A percentile compares a stretch with the other conserved stretches of the same genome.
Conservation (phyloP, 64 coral and sea anemone genomes). For the Acropora tenuis region DNA sequence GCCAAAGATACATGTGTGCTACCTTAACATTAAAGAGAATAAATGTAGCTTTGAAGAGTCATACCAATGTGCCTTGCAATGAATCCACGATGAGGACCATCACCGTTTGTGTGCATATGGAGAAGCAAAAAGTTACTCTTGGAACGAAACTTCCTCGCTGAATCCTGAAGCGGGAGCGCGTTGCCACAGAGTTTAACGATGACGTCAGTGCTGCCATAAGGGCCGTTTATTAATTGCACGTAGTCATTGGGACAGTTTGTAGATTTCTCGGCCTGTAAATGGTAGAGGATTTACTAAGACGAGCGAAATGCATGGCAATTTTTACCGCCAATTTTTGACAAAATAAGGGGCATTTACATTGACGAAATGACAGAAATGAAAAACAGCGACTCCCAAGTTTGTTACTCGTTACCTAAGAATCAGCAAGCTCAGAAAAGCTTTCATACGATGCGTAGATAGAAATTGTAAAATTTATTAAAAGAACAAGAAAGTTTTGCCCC, state of each 20-base stretch:
- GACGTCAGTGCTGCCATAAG: slow-evolving; percentile 14
- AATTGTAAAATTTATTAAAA: not conserved
- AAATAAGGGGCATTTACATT: no score
- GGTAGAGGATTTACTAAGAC: not conserved
- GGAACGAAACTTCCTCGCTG: not conserved
- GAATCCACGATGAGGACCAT: not conserved
- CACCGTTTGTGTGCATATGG: slow-evolving; percentile 26
- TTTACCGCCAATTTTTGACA: no score
- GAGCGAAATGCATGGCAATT: no score
- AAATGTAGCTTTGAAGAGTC: not conserved
- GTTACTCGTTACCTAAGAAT: no score
- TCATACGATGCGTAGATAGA: no score
- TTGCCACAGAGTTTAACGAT: not conserved
- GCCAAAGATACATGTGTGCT: no score
- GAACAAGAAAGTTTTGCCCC: not conserved
- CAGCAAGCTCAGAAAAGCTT: not conserved
- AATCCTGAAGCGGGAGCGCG: not conserved
- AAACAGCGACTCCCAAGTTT: no score
- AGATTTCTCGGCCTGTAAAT: not conserved
- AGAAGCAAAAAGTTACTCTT: slow-evolving; percentile 12
- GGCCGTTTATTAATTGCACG: not conserved
- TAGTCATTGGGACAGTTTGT: slow-evolving; percentile 26
- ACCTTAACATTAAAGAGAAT: not conserved
- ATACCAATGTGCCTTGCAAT: not conserved
- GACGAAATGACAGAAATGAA: no score